Percentiles rank a stretch among this genome's conserved stretches.
Conservation (phyloP, 2,113 vertebrate species). For the Capra hircus region DNA sequence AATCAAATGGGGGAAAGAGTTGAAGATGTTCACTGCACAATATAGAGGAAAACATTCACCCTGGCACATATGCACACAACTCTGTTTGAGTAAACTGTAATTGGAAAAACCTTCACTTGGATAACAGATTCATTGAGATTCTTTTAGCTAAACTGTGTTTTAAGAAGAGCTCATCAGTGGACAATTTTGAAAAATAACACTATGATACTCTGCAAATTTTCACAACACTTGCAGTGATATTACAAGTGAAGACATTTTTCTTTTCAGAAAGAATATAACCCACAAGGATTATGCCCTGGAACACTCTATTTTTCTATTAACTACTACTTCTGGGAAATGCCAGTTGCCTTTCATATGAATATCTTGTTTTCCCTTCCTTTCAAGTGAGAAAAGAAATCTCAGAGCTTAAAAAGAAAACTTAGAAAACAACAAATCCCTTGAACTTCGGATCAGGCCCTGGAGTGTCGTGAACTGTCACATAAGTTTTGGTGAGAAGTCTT, state of each 20-base stretch:
- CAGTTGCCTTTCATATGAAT: background rate
- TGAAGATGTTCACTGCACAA: background rate
- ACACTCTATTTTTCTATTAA: background rate
- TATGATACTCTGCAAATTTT: background rate
- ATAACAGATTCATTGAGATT: background rate
- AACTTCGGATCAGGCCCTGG: background rate
- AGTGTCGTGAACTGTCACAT: background rate
- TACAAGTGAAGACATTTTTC: background rate
- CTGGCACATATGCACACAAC: background rate
- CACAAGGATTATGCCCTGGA: background rate
- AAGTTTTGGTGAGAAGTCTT: background rate
- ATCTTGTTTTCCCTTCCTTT: background rate
- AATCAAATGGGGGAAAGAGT: background rate
- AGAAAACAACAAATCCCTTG: background rate
- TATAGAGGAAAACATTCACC: background rate
- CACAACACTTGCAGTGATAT: background rate
- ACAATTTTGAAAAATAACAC: background rate
- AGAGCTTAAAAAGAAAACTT: slow-evolving; percentile 9
- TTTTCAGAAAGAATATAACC: background rate
- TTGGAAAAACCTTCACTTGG: background rate
- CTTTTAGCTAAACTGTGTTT: background rate
- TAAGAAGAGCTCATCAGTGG: background rate
- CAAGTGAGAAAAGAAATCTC: background rate
- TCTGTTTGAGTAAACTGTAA: background rate
- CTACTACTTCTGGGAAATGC: background rate